Percentiles rank a stretch among this genome's conserved stretches.
Evolutionary conservation across 2,113 vertebrate genomes (phyloP).

Genomic region (Notarius quadriscutis): DNA sequence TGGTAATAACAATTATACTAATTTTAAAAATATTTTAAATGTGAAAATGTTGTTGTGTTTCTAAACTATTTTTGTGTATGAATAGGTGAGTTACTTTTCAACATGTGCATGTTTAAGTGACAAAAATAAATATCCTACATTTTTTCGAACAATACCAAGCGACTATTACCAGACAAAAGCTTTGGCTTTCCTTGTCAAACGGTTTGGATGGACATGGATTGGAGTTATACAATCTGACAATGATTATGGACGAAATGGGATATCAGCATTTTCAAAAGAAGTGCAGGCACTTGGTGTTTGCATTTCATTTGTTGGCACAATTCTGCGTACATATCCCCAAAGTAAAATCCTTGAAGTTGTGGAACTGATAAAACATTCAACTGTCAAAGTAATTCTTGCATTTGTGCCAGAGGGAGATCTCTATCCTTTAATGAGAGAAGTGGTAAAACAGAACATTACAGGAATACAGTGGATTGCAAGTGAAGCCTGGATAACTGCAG

Average conservation of each 20-base stretch:
- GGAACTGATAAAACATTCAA: conserved; percentile 68
- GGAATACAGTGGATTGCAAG: conserved; percentile 78
- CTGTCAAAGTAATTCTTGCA: conserved; percentile 71
- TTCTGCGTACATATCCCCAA: conserved; percentile 70
- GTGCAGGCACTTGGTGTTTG: conserved; percentile 70
- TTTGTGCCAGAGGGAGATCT: conserved; percentile 74
- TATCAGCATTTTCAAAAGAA: conserved; percentile 69
- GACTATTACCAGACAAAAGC: conserved; percentile 75
- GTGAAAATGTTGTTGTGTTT: background rate
- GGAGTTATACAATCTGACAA: conserved; percentile 73
- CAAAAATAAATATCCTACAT: conserved; percentile 71
- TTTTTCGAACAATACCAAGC: conserved; percentile 76
- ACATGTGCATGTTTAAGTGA: conserved; percentile 74
- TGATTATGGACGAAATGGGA: conserved; percentile 71
- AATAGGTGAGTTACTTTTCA: conserved; percentile 76
- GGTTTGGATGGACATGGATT: conserved; percentile 76
- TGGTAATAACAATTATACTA: conserved; percentile 60
- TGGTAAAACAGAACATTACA: conserved; percentile 73
- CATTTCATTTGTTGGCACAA: conserved; percentile 70
- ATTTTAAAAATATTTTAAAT: background rate
- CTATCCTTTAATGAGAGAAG: conserved; percentile 71
- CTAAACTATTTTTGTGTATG: conserved; percentile 7
- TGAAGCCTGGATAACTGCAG: conserved; percentile 73
- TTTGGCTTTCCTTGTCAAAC: conserved; percentile 70
- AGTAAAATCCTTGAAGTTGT: conserved; percentile 63